Evolutionary conservation across 2,888 invertebrate species (phyloP).

Genomic region (Volucella zonaria): DNA sequence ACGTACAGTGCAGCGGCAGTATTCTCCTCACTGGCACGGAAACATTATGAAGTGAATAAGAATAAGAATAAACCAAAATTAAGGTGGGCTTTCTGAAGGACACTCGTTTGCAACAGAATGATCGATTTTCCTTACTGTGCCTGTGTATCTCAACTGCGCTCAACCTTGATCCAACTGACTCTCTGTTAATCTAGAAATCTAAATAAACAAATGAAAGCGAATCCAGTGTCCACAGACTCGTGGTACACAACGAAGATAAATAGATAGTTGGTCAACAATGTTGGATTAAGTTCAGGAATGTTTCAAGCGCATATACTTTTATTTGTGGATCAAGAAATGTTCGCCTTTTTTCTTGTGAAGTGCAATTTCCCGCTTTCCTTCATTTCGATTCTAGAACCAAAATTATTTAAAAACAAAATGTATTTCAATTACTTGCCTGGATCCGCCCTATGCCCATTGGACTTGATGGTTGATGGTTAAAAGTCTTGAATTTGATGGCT

Average conservation of each 20-base stretch:
- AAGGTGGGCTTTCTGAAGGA: too few species aligned
- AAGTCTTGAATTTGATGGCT: conserved; percentile 84
- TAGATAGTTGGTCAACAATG: neutral
- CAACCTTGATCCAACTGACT: neutral
- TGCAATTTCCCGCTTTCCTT: conserved; percentile 16
- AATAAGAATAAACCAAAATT: too few species aligned
- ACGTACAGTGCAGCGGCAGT: too few species aligned
- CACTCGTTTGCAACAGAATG: too few species aligned
- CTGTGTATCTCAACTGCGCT: neutral
- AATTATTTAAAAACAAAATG: conserved; percentile 77
- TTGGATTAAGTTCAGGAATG: neutral
- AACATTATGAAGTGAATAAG: too few species aligned
- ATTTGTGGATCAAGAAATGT: conserved; percentile 33
- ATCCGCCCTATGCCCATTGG: conserved; percentile 87
- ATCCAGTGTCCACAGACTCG: neutral
- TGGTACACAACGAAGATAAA: neutral
- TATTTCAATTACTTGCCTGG: conserved; percentile 87
- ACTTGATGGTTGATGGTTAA: conserved; percentile 86
- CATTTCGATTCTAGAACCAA: conserved; percentile 32
- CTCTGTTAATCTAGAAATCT: conserved; percentile 5
- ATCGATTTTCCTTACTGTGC: too few species aligned
- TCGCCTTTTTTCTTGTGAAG: neutral
- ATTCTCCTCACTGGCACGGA: too few species aligned
- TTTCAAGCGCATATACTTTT: conserved; percentile 3
- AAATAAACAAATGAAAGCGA: neutral